Evolutionary conservation across 2,888 invertebrate species (phyloP), one percentile per base, ranked within the genome.

Genomic region (Platerodrilus igneus): DNA sequence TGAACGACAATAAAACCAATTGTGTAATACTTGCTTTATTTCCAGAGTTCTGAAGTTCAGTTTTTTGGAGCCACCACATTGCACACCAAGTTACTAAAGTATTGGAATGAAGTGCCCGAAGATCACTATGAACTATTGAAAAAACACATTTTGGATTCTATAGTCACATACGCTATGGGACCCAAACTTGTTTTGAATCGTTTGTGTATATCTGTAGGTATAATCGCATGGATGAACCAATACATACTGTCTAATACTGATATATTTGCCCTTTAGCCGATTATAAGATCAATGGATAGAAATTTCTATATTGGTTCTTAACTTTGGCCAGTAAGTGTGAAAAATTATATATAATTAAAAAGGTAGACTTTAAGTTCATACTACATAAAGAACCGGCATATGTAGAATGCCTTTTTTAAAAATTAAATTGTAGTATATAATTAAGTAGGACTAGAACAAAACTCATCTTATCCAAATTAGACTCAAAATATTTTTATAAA

Each of bases 1-100:
- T 41, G 13, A 11, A 6, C 21, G 19, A 21, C n/a, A 20, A 9
- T 15, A 16, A 27, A 10, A 10, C 14, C n/a, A 18, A 20, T 26
- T 16, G 21, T 6, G 3, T 5, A 19, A n/a, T 17, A 27, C 3
- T 15, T n/a, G 17, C 45, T 50, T 44, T n/a, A n/a, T n/a, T 72
- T 74, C 27, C 64, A 91, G 90, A 76, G 79, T 37, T 81, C 83
- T 49, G 93, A 93, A 72, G 86, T 92, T 18, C 93, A 94, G 67
- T 94, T 91, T 70, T 95, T 90, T 74, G 94, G 87, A 37, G 94
- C 94, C 3, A 87, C 87, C 29, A 91, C 91, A 15, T 68, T 95
- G 13, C 88, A 94, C 58, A 81, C 84, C 1, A 95, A 95, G 67
- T 78, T 95, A 32, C 78, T 88, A 54, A 83, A 88, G 60, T 83